phyloP scores from a whole-genome alignment of 2,888 invertebrate genomes.

The Sylvicola cinctus region DNA sequence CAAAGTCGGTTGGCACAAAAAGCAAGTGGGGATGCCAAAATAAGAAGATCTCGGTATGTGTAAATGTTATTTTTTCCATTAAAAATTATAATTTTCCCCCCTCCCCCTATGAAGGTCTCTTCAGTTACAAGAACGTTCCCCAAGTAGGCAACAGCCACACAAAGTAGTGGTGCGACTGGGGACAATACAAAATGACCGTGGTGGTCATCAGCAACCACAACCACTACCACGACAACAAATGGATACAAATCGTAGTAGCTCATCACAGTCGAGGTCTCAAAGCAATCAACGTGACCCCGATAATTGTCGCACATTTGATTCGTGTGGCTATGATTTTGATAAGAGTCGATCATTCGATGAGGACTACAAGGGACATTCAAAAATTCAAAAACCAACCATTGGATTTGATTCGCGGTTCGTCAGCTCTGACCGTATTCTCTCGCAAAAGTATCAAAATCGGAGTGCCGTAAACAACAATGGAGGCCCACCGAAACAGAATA shows the following conservation, averaged over 20 bases:
- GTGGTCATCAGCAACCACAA: too few species aligned
- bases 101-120: slow-evolving; percentile 29
- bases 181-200: slow-evolving; percentile 4
- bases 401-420: slow-evolving; percentile 1
- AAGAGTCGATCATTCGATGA: slow-evolving; percentile 25
- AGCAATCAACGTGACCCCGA: too few species aligned
- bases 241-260: too few species aligned
- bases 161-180: slow-evolving; percentile 19
- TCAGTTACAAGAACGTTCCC: slow-evolving; percentile 38
- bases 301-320: too few species aligned
- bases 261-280: too few species aligned
- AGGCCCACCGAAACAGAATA: slow-evolving; percentile 13
- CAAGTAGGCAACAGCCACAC: slow-evolving; percentile 20
- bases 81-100: neutral
- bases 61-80: neutral
- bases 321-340: slow-evolving; percentile 15
- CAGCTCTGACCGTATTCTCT: slow-evolving; percentile 1
- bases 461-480: slow-evolving; percentile 3
- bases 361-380: slow-evolving; percentile 18
- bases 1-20: too few species aligned
- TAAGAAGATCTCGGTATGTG: slow-evolving; percentile 21
- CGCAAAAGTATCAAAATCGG: slow-evolving; percentile 3
- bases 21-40: slow-evolving; percentile 15
- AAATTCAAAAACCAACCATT: neutral
- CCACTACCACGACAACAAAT: too few species aligned